These are phyloP conservation scores for Varecia variegata DNA, from an alignment of 2,797 vertebrate species.

Conservation along the genomic window DNA sequence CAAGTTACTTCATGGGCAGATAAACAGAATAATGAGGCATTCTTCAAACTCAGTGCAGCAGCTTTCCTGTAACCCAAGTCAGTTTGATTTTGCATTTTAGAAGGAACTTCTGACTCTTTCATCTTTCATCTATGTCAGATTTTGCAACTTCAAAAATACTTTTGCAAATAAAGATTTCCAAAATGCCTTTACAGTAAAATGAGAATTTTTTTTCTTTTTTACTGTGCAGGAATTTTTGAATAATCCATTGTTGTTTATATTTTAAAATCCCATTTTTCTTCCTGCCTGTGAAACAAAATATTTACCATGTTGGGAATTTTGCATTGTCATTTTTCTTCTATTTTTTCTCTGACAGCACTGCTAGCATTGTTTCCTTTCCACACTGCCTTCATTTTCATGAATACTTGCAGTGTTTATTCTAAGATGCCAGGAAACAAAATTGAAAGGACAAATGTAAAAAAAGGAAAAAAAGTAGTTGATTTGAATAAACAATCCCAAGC, in stretches of 20 bases:
- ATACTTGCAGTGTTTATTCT: conserved; percentile 30
- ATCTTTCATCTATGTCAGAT: not conserved
- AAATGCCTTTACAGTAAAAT: not conserved
- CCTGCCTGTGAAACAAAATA: conserved; percentile 22
- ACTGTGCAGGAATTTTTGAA: not conserved
- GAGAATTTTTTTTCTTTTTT: not conserved
- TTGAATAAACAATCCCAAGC: not conserved
- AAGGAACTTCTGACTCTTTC: not conserved
- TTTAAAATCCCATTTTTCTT: conserved; percentile 6
- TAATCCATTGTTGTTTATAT: not conserved
- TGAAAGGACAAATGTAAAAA: conserved; percentile 42
- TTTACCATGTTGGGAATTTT: conserved; percentile 37
- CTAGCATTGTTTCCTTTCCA: not conserved
- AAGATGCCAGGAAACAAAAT: not conserved
- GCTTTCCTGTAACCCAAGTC: not conserved
- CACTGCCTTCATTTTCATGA: not conserved
- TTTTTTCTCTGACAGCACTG: not conserved
- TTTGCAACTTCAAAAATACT: conserved; percentile 37
- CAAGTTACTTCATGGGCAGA: conserved; percentile 1
- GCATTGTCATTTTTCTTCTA: not conserved
- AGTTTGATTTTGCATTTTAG: not conserved
- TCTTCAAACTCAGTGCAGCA: not conserved
- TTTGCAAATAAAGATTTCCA: conserved; percentile 47
- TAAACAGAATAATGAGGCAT: conserved; percentile 17
- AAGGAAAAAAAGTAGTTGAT: not conserved